Evolutionary conservation across 1,140 invertebrate species (phyloP), one percentile per base, ranked within the genome.

Genomic region (Zophobas morio): DNA sequence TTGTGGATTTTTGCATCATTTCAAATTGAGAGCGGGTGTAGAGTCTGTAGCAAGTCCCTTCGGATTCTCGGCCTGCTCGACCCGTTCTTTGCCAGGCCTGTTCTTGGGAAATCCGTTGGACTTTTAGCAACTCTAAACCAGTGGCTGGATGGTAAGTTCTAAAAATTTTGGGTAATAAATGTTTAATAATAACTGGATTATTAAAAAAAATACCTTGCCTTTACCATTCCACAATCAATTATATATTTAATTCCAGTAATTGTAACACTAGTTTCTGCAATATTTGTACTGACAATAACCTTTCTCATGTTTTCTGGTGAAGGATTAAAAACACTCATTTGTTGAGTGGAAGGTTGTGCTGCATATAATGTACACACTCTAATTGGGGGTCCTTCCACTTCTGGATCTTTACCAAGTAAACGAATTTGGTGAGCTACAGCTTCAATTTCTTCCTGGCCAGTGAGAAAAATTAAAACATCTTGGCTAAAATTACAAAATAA

Each of bases 391-490:
- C 87, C 88, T 78, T 89, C 86, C 0, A 87, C 87, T 2, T 90
- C 86, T 73, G 90, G 83, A 84, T 89, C 92, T 86, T 93, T 94
- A 2, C 91, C 90, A 74, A 96, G 90, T 82, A 94, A 90, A 81
- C 91, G 89, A 1, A 97, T 94, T 83, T 92, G 93, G 74, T 90
- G 88, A 47, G 92, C 94, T 74, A 96, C 91, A 1, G 93, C 90
- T 88, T 99, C 97, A 81, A 99, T 99, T 91, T 99, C 98, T 86
- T 99, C 98, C 89, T 99, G 97, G 1, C 98, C 98, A 77, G 98
- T 99, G 56, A 99, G 88, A 88, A 99, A 99, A n/a, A 99, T 95
- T 42, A 99, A 88, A 84, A 99, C 95, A 86, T 98, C 96, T 82
- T 94, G 90, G 82, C 93, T 95, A 83, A 77, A 88, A 90, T 82